Evolutionary conservation across 1,140 invertebrate genomes (phyloP).

Genomic region (Pissodes strobi): DNA sequence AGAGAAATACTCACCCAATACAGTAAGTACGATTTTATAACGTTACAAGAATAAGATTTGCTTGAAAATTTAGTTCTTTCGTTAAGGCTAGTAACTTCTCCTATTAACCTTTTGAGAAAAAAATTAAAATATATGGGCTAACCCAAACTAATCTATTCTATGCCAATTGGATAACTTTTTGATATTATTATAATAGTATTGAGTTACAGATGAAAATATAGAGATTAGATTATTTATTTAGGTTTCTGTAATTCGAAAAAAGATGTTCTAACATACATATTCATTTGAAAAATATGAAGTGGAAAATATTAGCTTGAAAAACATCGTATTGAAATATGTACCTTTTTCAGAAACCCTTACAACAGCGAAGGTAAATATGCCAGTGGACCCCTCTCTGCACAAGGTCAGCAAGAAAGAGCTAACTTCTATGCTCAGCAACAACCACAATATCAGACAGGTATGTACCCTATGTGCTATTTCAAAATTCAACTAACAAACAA

Average conservation of each 20-base stretch:
- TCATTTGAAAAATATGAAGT: no score
- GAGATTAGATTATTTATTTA: no score
- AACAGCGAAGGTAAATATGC: slow-evolving; percentile 41
- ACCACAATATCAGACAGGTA: neutral
- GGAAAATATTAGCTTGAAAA: no score
- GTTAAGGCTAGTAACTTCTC: no score
- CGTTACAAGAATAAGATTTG: no score
- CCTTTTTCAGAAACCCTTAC: slow-evolving; percentile 41
- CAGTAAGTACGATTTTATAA: slow-evolving; percentile 47
- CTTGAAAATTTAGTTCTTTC: no score
- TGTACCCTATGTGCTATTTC: neutral
- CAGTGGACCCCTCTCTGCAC: slow-evolving; percentile 36
- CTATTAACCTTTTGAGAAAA: neutral
- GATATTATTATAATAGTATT: no score
- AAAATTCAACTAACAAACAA: neutral
- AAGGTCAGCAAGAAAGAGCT: slow-evolving; percentile 36
- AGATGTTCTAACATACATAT: no score
- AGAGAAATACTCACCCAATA: slow-evolving; percentile 53
- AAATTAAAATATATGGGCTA: neutral
- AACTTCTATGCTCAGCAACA: slow-evolving; percentile 30
- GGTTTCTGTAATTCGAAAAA: no score
- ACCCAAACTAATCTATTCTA: no score
- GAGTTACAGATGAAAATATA: no score
- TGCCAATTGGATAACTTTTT: no score
- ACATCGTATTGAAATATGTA: neutral